phyloP scores from a whole-genome alignment of 1,140 invertebrate species.

The Drosophila sp. region DNA sequence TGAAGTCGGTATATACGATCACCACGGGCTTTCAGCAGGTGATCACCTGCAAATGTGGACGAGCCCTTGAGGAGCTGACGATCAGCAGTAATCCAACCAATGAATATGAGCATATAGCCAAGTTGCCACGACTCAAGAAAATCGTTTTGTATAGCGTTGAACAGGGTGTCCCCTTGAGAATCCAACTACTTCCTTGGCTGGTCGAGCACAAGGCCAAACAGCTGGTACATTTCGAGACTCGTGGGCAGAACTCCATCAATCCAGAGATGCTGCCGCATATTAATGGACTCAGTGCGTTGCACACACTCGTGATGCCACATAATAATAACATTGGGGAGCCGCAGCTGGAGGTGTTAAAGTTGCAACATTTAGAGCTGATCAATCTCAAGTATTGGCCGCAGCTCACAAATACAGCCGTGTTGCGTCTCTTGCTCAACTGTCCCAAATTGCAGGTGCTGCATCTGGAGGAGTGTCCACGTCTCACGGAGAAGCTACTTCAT shows the following conservation, averaged over 20 bases:
- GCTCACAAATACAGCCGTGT: conserved; percentile 6
- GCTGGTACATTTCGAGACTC: conserved; percentile 27
- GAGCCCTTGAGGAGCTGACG: conserved; percentile 11
- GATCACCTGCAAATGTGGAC: conserved; percentile 11
- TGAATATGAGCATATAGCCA: conserved; percentile 32
- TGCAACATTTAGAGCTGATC: conserved; percentile 22
- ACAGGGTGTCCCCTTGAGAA: conserved; percentile 3
- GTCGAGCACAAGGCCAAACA: conserved; percentile 38
- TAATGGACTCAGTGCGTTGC: conserved; percentile 8
- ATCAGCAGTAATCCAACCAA: not conserved
- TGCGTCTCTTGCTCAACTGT: conserved; percentile 17
- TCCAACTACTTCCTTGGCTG: conserved; percentile 20
- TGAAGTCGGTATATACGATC: conserved; percentile 5
- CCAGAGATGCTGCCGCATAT: not conserved
- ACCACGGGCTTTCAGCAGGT: conserved; percentile 10
- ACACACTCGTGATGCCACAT: conserved; percentile 6
- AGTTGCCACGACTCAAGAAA: conserved; percentile 31
- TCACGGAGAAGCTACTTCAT: conserved; percentile 24
- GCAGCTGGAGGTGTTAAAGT: conserved; percentile 5
- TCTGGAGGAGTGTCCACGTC: conserved; percentile 18
- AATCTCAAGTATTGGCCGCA: conserved; percentile 27
- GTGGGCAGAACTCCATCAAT: conserved; percentile 1
- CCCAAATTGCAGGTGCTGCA: conserved; percentile 33
- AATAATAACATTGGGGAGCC: conserved; percentile 13
- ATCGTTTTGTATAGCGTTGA: conserved; percentile 17